Base-by-base conservation (phyloP, 1,140 invertebrate species). In the Paralvinella palmiformis region DNA sequence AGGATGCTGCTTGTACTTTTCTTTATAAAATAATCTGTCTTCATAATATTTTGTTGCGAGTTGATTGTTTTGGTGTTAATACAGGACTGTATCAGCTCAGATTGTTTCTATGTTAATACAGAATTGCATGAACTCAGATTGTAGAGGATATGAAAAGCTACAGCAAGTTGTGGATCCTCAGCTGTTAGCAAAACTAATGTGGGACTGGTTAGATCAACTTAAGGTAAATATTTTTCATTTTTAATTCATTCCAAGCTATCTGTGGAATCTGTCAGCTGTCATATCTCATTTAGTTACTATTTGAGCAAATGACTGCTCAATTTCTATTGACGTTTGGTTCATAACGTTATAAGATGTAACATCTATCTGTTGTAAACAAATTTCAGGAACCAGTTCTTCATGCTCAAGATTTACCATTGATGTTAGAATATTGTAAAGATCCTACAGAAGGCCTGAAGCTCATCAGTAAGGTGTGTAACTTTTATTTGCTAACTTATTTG, bases 161-260 rank as follows among this genome's bases (percentile, higher is more conserved):
- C 68, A 81, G 75, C 69, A 81, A 77, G 74, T 79, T 44, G 72
- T 83, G 45, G 81, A 87, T 55, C 79, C 88, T 70, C 73, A 83
- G 31, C 86, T 89, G 44, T 79, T 91, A 20, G 88, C 89, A 70
- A 82, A 84, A 60, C 83, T 86, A 44, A 81, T 85, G 68, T 86
- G 87, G 32, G 86, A 87, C 1, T 89, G 89, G 84, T 76, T 83
- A 29, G 84, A 83, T 68, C 82, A 91, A 13, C 81, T 86, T 60
- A 81, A 85, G 44, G 88, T 89, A 82, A 84, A 84, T 13, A 84
- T 88, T 69, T 73, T 88, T 10, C 29, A 15, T 33, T 15, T 4
- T 15, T 27, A 17, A n/a, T n/a, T n/a, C n/a, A n/a, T n/a, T n/a
- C n/a, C n/a, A n/a, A n/a, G n/a, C n/a, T n/a, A n/a, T n/a, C n/a